Percentiles rank a stretch among this genome's conserved stretches.
These are phyloP conservation scores for Metopolophium dirhodum DNA, from an alignment of 1,140 invertebrate species.

Conservation along the genomic window DNA sequence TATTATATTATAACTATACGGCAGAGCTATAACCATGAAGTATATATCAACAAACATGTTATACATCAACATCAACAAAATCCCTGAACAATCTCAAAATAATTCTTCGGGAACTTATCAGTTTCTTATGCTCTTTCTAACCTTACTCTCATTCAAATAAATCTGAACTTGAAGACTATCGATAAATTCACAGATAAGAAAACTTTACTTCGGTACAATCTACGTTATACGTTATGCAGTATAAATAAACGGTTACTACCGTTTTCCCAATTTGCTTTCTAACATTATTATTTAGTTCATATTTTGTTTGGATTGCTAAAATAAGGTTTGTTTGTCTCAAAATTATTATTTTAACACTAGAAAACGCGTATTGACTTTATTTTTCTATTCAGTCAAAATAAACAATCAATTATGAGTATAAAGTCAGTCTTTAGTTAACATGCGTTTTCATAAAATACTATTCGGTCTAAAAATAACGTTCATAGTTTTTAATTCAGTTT, in stretches of 20 bases:
- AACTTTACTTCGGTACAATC: neutral
- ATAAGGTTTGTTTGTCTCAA: neutral
- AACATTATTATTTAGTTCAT: slow-evolving; percentile 23
- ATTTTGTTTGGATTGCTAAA: neutral
- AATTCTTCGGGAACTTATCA: neutral
- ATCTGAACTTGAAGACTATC: neutral
- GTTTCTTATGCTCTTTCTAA: neutral
- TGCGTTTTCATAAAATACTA: neutral
- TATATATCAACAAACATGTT: neutral
- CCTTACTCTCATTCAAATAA: neutral
- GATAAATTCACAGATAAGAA: slow-evolving; percentile 34
- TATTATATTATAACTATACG: neutral
- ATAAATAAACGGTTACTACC: neutral
- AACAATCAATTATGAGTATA: neutral
- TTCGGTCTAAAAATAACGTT: neutral
- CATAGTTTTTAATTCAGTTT: neutral
- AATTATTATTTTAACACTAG: neutral
- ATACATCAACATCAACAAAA: neutral
- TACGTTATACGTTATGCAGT: neutral
- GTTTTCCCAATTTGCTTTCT: neutral
- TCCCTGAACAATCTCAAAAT: neutral
- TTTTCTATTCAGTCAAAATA: neutral
- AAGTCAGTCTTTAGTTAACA: neutral
- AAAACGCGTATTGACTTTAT: neutral
- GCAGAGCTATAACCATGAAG: neutral